These are phyloP conservation scores for Ophion ventricosus DNA, from an alignment of 2,888 invertebrate genomes.

Conservation along the genomic window DNA sequence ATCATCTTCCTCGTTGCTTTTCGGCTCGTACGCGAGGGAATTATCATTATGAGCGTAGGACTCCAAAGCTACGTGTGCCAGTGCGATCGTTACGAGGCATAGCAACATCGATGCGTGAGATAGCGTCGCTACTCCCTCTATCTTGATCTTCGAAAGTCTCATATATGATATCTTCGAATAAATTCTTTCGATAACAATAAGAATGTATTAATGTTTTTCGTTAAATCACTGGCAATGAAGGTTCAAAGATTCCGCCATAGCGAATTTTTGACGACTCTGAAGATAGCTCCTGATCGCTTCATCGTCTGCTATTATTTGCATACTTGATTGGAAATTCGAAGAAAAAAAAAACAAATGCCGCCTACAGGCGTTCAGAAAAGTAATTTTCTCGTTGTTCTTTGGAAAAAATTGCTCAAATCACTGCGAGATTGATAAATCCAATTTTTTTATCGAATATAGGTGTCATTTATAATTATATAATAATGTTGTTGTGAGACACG, in stretches of 20 bases:
- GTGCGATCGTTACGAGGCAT: constrained; percentile 36
- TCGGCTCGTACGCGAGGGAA: constrained; percentile 29
- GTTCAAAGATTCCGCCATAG: constrained; percentile 30
- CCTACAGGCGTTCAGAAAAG: background rate
- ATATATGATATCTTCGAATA: constrained; percentile 10
- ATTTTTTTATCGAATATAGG: background rate
- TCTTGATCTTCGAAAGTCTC: constrained; percentile 20
- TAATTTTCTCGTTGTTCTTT: background rate
- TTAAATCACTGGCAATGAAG: background rate
- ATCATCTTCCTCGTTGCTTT: constrained; percentile 56
- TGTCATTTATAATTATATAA: background rate
- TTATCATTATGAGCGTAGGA: constrained; percentile 52
- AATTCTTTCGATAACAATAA: background rate
- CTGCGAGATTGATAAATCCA: background rate
- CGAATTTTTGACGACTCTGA: constrained; percentile 22
- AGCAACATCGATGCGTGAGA: constrained; percentile 40
- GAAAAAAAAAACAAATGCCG: background rate
- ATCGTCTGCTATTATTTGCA: constrained; percentile 8
- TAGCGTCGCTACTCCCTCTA: constrained; percentile 12
- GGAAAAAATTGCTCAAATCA: background rate
- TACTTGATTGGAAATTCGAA: background rate
- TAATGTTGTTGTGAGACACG: background rate
- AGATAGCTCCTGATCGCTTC: constrained; percentile 13
- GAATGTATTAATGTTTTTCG: background rate
- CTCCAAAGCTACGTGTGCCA: constrained; percentile 46